Evolutionary conservation across 1,140 invertebrate genomes (phyloP).

Genomic region (Drosophila pectinifera): DNA sequence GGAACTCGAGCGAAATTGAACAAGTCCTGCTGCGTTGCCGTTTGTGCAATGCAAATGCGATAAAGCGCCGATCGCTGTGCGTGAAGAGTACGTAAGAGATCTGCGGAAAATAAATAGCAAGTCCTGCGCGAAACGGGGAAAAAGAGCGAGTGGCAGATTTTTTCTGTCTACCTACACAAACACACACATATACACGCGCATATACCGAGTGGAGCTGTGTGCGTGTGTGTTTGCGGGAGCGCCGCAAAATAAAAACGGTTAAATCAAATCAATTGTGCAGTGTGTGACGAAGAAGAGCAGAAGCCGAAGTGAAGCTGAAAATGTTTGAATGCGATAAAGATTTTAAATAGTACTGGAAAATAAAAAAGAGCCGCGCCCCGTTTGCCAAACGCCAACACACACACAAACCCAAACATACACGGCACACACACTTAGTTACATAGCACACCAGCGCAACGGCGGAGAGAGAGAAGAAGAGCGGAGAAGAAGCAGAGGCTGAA

Average conservation of each 20-base stretch:
- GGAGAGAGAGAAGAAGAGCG: constrained; percentile 26
- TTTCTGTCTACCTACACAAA: constrained; percentile 80
- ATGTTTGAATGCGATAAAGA: constrained; percentile 19
- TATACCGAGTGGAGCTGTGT: constrained; percentile 46
- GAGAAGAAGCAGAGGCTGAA: constrained; percentile 46
- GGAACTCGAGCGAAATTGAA: constrained; percentile 39
- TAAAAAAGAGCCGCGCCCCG: constrained; percentile 75
- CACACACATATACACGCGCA: constrained; percentile 63
- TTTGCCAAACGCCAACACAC: constrained; percentile 60
- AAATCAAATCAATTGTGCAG: constrained; percentile 27
- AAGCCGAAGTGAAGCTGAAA: constrained; percentile 32
- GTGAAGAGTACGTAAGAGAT: constrained; percentile 60
- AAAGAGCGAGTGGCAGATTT: constrained; percentile 77
- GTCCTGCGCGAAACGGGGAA: constrained; percentile 40
- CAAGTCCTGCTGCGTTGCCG: constrained; percentile 53
- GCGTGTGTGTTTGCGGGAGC: constrained; percentile 40
- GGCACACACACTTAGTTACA: constrained; percentile 40
- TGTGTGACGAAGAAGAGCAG: constrained; percentile 21
- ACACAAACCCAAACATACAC: constrained; percentile 26
- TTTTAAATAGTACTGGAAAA: constrained; percentile 39
- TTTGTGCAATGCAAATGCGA: constrained; percentile 64
- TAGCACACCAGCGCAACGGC: constrained; percentile 11
- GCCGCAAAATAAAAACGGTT: constrained; percentile 31
- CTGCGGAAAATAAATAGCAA: constrained; percentile 33
- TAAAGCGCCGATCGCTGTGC: constrained; percentile 56